Conservation (phyloP, 2,797 vertebrate species). For the Siniperca undulata region DNA sequence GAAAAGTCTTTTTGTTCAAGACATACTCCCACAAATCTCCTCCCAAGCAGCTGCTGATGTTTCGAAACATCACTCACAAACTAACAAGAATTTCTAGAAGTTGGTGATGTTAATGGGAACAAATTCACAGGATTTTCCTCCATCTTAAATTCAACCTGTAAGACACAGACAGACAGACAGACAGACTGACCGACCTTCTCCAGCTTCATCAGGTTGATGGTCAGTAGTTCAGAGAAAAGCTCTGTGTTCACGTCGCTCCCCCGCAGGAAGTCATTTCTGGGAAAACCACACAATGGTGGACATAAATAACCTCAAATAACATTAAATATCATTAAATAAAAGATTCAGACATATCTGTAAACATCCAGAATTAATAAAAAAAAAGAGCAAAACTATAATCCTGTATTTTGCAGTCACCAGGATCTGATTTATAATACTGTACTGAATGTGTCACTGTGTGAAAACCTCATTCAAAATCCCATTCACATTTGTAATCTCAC, state of each 20-base stretch:
- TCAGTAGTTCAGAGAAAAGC: conserved; percentile 89
- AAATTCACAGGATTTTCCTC: background rate
- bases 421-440: background rate
- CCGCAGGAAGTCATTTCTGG: conserved; percentile 77
- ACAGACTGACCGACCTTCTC: conserved; percentile 88
- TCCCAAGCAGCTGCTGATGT: background rate
- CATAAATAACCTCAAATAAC: background rate
- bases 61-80: background rate
- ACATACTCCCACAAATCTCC: background rate
- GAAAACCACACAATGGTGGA: conserved; percentile 12
- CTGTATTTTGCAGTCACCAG: background rate
- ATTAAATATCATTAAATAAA: background rate
- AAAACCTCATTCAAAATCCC: too few relatives aligned
- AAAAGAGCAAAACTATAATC: background rate
- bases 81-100: too few relatives aligned
- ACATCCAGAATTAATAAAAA: background rate
- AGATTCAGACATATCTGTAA: background rate
- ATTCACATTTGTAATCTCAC: too few relatives aligned
- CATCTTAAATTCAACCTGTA: too few relatives aligned
- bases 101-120: background rate
- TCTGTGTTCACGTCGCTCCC: conserved; percentile 84
- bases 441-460: background rate
- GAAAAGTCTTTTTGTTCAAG: background rate
- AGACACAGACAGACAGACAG: background rate
- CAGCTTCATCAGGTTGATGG: conserved; percentile 91